Base-by-base conservation (phyloP, 2,113 vertebrate genomes). In the Cyprinodon tularosa region DNA sequence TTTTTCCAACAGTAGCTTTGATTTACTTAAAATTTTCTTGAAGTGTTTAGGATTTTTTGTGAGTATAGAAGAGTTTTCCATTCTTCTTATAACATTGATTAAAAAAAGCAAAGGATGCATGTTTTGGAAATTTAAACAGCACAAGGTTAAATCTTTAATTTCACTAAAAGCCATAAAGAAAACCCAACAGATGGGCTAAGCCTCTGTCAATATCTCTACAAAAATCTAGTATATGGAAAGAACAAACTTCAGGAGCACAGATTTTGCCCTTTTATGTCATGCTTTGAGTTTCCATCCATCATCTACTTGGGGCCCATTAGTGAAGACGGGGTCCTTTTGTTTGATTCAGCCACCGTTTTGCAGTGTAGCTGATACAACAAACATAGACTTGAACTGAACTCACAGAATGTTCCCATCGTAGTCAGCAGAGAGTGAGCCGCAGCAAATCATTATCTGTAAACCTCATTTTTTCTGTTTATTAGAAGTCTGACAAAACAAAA, bases 1-100 rank as follows among this genome's bases (percentile, higher is more conserved):
- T 44, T 57, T 70, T 29, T 47, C 65, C 45, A 38, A 50, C n/a
- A 3, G 66, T 50, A 62, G 68, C 50, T 47, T n/a, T 57, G 50
- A 57, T 57, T n/a, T 57, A 57, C 50, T 57, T n/a, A n/a, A 29
- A 29, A 20, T 57, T 15, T 57, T 53, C 48, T 17, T 8, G 17
- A 53, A 15, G 15, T 53, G 14, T 53, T 48, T 48, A 8, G n/a
- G 50, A 29, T 29, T 29, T 29, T 29, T 29, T 29, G 29, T 29
- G 1, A 29, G 29, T 29, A 57, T n/a, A 20, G 3, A 10, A 12
- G 9, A 57, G 0, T 57, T 57, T n/a, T 10, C 9, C 4, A 42
- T 57, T 57, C 1, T 57, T 57, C 17, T 57, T 3, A n/a, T n/a
- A 57, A 57, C 20, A 20, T 57, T n/a, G 50, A n/a, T 6, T 9